phyloP scores from a whole-genome alignment of 2,888 invertebrate species.

The Epiblema foenella region DNA sequence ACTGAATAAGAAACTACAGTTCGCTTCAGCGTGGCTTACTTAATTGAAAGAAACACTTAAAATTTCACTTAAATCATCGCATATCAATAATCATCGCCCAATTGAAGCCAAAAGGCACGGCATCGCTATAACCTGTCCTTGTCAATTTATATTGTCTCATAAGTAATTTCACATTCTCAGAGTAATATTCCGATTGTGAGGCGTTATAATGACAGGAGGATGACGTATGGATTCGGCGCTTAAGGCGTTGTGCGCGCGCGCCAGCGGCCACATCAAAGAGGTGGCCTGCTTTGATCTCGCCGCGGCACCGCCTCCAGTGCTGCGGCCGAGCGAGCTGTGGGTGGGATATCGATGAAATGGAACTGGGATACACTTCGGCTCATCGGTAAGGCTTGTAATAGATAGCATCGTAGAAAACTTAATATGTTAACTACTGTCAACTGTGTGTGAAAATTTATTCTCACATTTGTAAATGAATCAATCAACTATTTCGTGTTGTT shows the following conservation, averaged over 20 bases:
- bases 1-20: background rate
- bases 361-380: background rate
- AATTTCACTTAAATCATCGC: slow-evolving; percentile 19
- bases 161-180: slow-evolving; percentile 82
- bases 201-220: slow-evolving; percentile 85
- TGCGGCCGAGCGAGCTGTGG: slow-evolving; percentile 51
- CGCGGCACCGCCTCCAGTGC: slow-evolving; percentile 75
- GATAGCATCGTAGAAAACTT: too few species aligned
- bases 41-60: slow-evolving; percentile 21
- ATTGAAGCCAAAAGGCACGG: slow-evolving; percentile 52
- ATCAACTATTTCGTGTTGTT: too few species aligned
- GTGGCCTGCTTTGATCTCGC: slow-evolving; percentile 83
- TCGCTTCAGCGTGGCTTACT: background rate
- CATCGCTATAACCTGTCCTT: slow-evolving; percentile 73
- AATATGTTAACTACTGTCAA: too few species aligned
- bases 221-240: slow-evolving; percentile 85
- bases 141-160: slow-evolving; percentile 84
- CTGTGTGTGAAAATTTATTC: too few species aligned
- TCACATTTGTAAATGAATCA: too few species aligned
- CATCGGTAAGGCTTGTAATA: slow-evolving; percentile 2
- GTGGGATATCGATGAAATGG: slow-evolving; percentile 49
- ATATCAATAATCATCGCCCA: slow-evolving; percentile 36
- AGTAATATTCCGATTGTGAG: slow-evolving; percentile 71
- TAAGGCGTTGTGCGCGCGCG: slow-evolving; percentile 84
- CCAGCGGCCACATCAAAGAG: slow-evolving; percentile 84